Conservation (phyloP, 2,888 invertebrate genomes). For the Microchrysa polita region DNA sequence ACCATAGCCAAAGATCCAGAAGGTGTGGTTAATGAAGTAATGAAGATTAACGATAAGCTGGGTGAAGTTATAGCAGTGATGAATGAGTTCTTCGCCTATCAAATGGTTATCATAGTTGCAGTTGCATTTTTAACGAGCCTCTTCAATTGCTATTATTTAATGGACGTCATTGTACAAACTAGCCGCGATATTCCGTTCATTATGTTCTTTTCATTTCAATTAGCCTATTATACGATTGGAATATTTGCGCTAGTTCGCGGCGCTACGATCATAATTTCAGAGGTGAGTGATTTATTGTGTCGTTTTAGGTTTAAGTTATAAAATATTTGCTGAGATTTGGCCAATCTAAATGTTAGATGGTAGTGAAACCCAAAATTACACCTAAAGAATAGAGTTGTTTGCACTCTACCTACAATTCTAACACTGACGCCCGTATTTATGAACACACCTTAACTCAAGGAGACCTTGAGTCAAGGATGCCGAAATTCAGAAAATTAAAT, state of each 20-base stretch:
- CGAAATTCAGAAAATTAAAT: too few species aligned
- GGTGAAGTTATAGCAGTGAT: slow-evolving; percentile 44
- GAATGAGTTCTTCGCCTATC: slow-evolving; percentile 47
- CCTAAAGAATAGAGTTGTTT: too few species aligned
- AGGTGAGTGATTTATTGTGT: slow-evolving; percentile 11
- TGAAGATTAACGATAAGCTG: slow-evolving; percentile 44
- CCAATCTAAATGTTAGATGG: too few species aligned
- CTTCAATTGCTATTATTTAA: slow-evolving; percentile 48
- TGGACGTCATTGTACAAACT: slow-evolving; percentile 26
- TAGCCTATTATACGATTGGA: slow-evolving; percentile 18
- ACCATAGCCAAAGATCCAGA: background rate
- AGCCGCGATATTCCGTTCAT: background rate
- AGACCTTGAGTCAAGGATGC: too few species aligned
- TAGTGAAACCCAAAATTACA: too few species aligned
- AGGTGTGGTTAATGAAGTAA: slow-evolving; percentile 3
- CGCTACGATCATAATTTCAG: background rate
- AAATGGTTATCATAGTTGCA: slow-evolving; percentile 47
- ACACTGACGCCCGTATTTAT: too few species aligned
- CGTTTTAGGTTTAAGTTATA: too few species aligned
- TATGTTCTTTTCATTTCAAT: slow-evolving; percentile 13
- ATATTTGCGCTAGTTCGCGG: slow-evolving; percentile 2
- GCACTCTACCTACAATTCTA: too few species aligned
- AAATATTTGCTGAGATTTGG: too few species aligned
- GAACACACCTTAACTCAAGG: too few species aligned
- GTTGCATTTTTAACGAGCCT: slow-evolving; percentile 48